Evolutionary conservation across 2,888 invertebrate species (phyloP), one percentile per base, ranked within the genome.

Genomic region (Orgyia antiqua): DNA sequence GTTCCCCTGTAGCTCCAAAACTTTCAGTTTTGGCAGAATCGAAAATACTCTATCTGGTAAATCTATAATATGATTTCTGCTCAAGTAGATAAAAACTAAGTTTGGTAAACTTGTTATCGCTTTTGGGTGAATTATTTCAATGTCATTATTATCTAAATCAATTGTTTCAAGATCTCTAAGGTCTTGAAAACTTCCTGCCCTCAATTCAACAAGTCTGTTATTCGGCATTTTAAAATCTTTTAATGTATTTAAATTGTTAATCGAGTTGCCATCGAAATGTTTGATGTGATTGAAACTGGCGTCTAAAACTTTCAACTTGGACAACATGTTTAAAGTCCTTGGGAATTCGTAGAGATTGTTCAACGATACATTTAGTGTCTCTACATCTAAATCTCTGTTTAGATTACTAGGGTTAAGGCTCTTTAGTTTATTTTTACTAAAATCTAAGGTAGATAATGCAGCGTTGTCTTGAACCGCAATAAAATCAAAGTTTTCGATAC

Each of bases 1-100:
- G 64, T 96, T 95, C 52, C 95, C 92, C 72, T 95, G 94, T 26
- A 95, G 74, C 65, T 96, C 94, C 7, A 93, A 87, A 29, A 90
- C 89, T 68, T 91, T 90, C 25, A 94, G 75, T 42, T 91, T 89
- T 0, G 93, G 93, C 8, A 96, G 73, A 58, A 94, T 92, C 31
- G 90, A 89, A 70, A 96, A 94, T 1, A 92, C 92, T 13, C 89
- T 88, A 61, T 92, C 92, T 17, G 94, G 93, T 29, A 96, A 83
- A 56, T 93, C 92, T 41, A 89, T 86, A n/a, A 94, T 78, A 43
- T 90, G 91, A 64, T 94, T 94, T 51, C 89, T 89, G 17, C 92
- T 91, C 32, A 95, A 72, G 31, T 90, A 89, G 10, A 96, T 74
- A 4, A 91, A 90, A 36, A 90, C 88, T 13, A 94, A 68, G 34